A percentile compares a stretch with the other conserved stretches of the same genome.
These are phyloP conservation scores for Harpagifer antarcticus DNA, from an alignment of 2,797 vertebrate genomes.

Conservation along the genomic window DNA sequence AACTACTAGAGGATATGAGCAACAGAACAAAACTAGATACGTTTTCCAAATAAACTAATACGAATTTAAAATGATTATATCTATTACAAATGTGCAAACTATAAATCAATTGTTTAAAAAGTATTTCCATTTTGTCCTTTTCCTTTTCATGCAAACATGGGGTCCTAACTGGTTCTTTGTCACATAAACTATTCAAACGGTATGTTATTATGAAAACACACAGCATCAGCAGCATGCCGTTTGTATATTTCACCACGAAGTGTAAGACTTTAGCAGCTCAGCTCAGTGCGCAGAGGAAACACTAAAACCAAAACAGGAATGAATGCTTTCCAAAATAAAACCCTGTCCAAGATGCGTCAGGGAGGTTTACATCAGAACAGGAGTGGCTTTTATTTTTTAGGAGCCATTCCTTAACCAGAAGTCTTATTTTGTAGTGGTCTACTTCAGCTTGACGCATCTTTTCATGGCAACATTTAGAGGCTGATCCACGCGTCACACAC, in stretches of 20 bases:
- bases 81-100: no score
- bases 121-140: no score
- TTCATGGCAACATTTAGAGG: slow-evolving; percentile 23
- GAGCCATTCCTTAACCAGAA: neutral
- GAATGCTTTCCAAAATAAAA: slow-evolving; percentile 47
- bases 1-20: no score
- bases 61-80: no score
- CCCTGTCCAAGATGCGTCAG: neutral
- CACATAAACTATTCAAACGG: neutral
- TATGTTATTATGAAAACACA: neutral
- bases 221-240: neutral
- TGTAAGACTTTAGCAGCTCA: slow-evolving; percentile 13
- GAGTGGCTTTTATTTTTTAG: slow-evolving; percentile 35
- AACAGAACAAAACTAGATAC: no score
- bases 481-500: slow-evolving; percentile 57
- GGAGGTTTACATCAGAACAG: neutral
- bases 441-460: slow-evolving; percentile 18
- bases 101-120: no score
- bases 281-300: slow-evolving; percentile 54
- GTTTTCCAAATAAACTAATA: no score
- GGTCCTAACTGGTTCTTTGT: neutral
- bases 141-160: neutral
- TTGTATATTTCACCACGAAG: slow-evolving; percentile 17
- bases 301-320: accelerated
- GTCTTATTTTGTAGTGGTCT: no score